Percentiles rank a stretch among this genome's conserved stretches.
Evolutionary conservation across 2,797 vertebrate species (phyloP).

Genomic region (Sebastes dallii): DNA sequence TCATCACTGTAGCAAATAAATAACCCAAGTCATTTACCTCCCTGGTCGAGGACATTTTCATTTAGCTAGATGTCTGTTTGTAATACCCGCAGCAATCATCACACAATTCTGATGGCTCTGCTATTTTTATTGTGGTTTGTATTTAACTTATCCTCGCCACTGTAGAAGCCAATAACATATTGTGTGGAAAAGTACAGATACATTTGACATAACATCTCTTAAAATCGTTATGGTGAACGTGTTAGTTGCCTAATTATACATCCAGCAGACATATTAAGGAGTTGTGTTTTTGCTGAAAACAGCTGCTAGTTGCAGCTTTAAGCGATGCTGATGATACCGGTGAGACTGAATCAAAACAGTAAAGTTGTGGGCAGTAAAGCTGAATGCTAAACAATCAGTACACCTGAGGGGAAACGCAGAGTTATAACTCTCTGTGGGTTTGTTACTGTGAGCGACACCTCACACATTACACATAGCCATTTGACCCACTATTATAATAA

Average conservation of each 20-base stretch:
- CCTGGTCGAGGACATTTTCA: background rate
- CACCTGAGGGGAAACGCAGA: background rate
- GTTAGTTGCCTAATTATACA: background rate
- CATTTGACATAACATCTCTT: background rate
- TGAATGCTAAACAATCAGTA: background rate
- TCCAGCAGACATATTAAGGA: background rate
- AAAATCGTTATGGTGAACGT: background rate
- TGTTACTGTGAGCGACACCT: background rate
- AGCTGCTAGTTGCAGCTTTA: background rate
- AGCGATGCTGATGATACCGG: background rate
- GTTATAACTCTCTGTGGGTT: background rate
- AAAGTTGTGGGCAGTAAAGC: background rate
- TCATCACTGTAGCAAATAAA: background rate
- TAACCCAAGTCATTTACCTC: background rate
- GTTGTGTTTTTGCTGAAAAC: background rate
- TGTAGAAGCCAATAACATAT: background rate
- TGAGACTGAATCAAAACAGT: slow-evolving; percentile 1
- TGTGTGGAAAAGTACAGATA: background rate
- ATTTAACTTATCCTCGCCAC: background rate
- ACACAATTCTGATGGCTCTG: background rate
- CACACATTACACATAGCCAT: too few relatives aligned
- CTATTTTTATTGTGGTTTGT: background rate
- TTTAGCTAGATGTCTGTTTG: background rate
- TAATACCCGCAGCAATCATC: background rate
- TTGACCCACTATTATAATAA: too few relatives aligned